phyloP scores from a whole-genome alignment of 2,888 invertebrate species.

The Trimorus sp. region DNA sequence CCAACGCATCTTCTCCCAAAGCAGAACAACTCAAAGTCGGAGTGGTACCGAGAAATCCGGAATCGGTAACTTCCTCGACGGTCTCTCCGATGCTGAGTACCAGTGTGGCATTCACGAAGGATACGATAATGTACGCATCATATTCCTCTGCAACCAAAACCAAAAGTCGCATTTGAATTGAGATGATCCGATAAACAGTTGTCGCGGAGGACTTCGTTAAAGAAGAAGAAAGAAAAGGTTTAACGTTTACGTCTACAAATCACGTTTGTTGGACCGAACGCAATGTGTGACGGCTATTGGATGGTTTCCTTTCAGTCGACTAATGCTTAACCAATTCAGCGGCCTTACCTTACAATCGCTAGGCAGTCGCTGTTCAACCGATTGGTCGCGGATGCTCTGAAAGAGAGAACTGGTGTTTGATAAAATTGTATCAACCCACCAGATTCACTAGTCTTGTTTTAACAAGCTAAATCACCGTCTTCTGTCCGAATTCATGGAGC shows the following conservation, averaged over 20 bases:
- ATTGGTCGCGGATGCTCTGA: constrained; percentile 84
- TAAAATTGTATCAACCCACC: constrained; percentile 85
- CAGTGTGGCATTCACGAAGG: constrained; percentile 99
- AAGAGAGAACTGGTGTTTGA: constrained; percentile 97
- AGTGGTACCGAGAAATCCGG: constrained; percentile 99
- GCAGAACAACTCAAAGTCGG: constrained; percentile 99
- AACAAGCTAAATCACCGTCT: constrained; percentile 31
- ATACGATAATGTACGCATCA: constrained; percentile 99
- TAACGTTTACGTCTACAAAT: too few relatives aligned
- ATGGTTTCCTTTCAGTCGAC: constrained; percentile 13
- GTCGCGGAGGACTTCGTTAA: background rate
- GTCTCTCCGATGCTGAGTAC: constrained; percentile 99
- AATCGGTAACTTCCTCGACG: constrained; percentile 99
- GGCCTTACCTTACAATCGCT: constrained; percentile 78
- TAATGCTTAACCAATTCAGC: constrained; percentile 51
- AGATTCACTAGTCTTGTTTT: constrained; percentile 82
- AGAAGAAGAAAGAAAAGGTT: background rate
- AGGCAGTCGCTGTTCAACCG: constrained; percentile 78
- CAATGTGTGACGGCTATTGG: background rate
- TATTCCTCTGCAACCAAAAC: constrained; percentile 94
- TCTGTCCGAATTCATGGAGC: constrained; percentile 8
- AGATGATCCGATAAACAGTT: constrained; percentile 4
- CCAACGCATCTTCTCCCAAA: constrained; percentile 97
- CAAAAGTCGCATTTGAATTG: constrained; percentile 70
- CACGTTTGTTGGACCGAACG: background rate